phyloP scores from a whole-genome alignment of 2,797 vertebrate genomes.

The Coranthus polyacanthus region DNA sequence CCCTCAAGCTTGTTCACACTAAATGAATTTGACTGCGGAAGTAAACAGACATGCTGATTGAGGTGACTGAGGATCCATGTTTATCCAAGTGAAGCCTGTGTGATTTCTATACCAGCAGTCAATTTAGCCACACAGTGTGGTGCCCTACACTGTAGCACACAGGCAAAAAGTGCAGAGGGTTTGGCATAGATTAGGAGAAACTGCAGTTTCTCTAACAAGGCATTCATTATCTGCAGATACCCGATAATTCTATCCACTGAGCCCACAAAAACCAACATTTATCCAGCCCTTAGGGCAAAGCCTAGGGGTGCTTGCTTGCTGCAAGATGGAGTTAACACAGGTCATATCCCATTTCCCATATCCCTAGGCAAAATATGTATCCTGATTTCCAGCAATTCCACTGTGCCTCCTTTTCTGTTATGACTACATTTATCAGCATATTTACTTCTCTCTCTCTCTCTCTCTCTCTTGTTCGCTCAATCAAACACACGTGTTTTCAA shows the following conservation, averaged over 20 bases:
- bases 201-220: slow-evolving; percentile 60
- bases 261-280: slow-evolving; percentile 75
- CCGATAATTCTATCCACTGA: slow-evolving; percentile 64
- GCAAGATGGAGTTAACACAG: slow-evolving; percentile 61
- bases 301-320: slow-evolving; percentile 58
- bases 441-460: slow-evolving; percentile 25
- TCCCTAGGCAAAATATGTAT: slow-evolving; percentile 64
- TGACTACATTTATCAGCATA: slow-evolving; percentile 24
- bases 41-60: slow-evolving; percentile 64
- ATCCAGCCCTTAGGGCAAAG: slow-evolving; percentile 67
- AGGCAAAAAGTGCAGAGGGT: slow-evolving; percentile 41
- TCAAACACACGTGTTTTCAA: slow-evolving; percentile 36
- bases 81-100: slow-evolving; percentile 62
- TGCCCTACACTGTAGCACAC: slow-evolving; percentile 13
- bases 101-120: slow-evolving; percentile 57
- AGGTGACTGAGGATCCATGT: slow-evolving; percentile 59
- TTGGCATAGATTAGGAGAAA: slow-evolving; percentile 53
- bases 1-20: slow-evolving; percentile 71
- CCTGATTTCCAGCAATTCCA: slow-evolving; percentile 49
- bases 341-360: slow-evolving; percentile 63
- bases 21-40: slow-evolving; percentile 64
- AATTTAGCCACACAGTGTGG: slow-evolving; percentile 38
- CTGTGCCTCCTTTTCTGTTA: slow-evolving; percentile 16
- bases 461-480: slow-evolving; percentile 27
- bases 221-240: slow-evolving; percentile 65